These are phyloP conservation scores for Fregetta grallaria DNA, from an alignment of 2,113 vertebrate genomes.

Conservation along the genomic window DNA sequence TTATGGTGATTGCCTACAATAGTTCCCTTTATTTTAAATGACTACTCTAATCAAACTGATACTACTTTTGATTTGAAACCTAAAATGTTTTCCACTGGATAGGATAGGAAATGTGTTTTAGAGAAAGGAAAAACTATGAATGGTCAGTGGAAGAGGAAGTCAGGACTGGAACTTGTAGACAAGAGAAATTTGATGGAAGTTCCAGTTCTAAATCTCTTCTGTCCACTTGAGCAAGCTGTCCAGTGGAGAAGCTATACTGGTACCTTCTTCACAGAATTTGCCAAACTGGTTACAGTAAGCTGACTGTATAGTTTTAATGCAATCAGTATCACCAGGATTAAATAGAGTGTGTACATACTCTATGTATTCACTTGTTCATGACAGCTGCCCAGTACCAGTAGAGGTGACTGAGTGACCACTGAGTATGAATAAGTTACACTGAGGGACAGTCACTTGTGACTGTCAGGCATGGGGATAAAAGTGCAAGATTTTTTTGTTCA, in stretches of 20 bases:
- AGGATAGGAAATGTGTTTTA: neutral
- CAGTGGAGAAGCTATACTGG: neutral
- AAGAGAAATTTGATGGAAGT: neutral
- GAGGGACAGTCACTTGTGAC: neutral
- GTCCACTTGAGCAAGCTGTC: neutral
- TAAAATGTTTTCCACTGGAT: neutral
- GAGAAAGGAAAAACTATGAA: neutral
- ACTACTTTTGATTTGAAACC: neutral
- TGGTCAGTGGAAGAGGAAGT: neutral
- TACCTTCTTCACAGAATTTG: neutral
- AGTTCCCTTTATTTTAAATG: neutral
- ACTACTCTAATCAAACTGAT: neutral
- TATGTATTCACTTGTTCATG: neutral
- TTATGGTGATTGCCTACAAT: neutral
- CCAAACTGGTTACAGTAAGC: neutral
- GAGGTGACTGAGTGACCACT: neutral
- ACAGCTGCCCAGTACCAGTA: neutral
- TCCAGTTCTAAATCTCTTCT: neutral
- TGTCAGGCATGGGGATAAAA: accelerated
- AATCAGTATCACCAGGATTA: neutral
- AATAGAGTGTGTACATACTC: neutral
- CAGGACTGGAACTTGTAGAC: neutral
- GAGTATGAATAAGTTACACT: neutral
- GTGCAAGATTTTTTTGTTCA: neutral
- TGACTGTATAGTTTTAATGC: neutral